Conservation (phyloP, 1,140 invertebrate genomes). For the Aethina tumida region DNA sequence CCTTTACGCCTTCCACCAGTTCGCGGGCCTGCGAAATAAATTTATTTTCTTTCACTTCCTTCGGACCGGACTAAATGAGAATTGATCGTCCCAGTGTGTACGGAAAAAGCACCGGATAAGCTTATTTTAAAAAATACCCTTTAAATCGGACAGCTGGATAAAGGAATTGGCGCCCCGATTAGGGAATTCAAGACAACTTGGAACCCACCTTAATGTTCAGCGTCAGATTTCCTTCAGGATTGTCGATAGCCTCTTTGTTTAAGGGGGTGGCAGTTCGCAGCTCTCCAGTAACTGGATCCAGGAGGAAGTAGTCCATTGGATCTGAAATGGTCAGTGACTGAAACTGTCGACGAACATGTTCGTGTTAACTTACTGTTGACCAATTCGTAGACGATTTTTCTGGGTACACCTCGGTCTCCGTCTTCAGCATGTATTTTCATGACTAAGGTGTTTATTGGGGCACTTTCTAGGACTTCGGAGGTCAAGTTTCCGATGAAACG, state of each 20-base stretch:
- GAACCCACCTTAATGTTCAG: constrained; percentile 53
- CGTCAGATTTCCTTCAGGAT: constrained; percentile 67
- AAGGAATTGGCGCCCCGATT: not conserved
- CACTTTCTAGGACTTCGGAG: constrained; percentile 73
- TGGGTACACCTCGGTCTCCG: constrained; percentile 68
- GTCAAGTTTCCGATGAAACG: constrained; percentile 71
- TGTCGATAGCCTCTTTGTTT: constrained; percentile 69
- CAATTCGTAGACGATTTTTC: constrained; percentile 67
- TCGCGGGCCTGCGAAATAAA: constrained; percentile 52
- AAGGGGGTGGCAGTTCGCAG: constrained; percentile 71
- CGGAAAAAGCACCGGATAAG: no score
- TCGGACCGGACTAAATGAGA: no score
- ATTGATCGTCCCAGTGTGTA: no score
- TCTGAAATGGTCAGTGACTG: constrained; percentile 42
- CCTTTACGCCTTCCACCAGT: constrained; percentile 58
- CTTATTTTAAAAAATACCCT: not conserved
- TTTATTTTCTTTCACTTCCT: not conserved
- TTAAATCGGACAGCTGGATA: not conserved
- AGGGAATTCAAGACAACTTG: not conserved
- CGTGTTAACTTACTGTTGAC: constrained; percentile 58
- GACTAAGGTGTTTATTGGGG: constrained; percentile 71
- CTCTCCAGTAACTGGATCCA: constrained; percentile 69
- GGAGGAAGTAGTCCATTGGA: constrained; percentile 75
- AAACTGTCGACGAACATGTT: constrained; percentile 4
- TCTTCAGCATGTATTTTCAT: constrained; percentile 71